These are phyloP conservation scores for Epinotia nisella DNA, from an alignment of 2,888 invertebrate genomes.

Conservation along the genomic window DNA sequence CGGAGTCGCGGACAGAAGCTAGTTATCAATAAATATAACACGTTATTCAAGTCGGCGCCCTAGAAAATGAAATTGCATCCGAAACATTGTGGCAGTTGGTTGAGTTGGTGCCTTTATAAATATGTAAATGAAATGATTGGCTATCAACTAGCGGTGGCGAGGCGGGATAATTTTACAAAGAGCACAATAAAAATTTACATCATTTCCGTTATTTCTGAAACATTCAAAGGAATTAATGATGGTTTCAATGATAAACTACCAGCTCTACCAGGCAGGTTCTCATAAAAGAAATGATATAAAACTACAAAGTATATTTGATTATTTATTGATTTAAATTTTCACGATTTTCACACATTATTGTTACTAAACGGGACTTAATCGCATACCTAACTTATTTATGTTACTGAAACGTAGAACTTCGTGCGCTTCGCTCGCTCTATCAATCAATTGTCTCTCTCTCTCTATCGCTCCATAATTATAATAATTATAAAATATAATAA, in stretches of 20 bases:
- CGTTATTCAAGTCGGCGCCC: too few relatives aligned
- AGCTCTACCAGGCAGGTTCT: not conserved
- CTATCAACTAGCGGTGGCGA: slow-evolving; percentile 22
- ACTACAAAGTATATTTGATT: not conserved
- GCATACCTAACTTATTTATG: too few relatives aligned
- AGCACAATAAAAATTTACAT: slow-evolving; percentile 35
- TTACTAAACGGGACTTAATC: too few relatives aligned
- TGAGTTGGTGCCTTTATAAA: not conserved
- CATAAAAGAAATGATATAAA: not conserved
- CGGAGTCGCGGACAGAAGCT: too few relatives aligned
- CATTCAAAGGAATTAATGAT: slow-evolving; percentile 3
- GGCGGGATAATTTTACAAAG: slow-evolving; percentile 24
- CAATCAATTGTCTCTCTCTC: too few relatives aligned
- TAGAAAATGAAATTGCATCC: not conserved
- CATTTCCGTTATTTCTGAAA: slow-evolving; percentile 28
- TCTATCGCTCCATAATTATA: too few relatives aligned
- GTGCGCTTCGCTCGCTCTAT: too few relatives aligned
- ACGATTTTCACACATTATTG: too few relatives aligned
- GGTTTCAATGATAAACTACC: slow-evolving; percentile 1
- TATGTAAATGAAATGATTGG: slow-evolving; percentile 24
- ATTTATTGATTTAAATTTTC: too few relatives aligned
- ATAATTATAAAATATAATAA: too few relatives aligned
- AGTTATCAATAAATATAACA: too few relatives aligned
- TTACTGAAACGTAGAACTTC: too few relatives aligned
- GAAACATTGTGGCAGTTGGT: not conserved